A percentile compares a stretch with the other conserved stretches of the same genome.
Evolutionary conservation across 2,797 vertebrate species (phyloP).

Genomic region (Halcyon smyrnensis): DNA sequence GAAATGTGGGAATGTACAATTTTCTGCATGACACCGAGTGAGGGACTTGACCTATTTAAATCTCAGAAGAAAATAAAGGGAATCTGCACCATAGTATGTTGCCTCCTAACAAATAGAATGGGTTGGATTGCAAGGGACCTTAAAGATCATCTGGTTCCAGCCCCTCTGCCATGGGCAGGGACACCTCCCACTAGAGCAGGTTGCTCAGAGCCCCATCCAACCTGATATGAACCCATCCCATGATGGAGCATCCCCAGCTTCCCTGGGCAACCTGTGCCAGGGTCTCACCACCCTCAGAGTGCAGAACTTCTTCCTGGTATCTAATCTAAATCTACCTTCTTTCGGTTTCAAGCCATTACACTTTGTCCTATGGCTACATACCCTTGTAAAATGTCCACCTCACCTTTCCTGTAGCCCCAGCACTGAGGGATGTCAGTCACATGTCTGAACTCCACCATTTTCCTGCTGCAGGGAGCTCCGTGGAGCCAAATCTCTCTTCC

Average conservation of each 20-base stretch:
- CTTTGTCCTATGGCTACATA: too few relatives aligned
- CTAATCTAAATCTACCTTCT: not conserved
- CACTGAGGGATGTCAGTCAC: not conserved
- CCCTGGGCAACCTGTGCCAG: too few relatives aligned
- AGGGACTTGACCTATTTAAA: not conserved
- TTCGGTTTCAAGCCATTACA: too few relatives aligned
- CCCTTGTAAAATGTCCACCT: too few relatives aligned
- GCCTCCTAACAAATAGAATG: not conserved
- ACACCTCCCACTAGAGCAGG: too few relatives aligned
- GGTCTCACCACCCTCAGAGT: too few relatives aligned
- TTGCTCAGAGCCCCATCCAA: too few relatives aligned
- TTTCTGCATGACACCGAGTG: not conserved
- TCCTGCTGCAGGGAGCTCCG: not conserved
- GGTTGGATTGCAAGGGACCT: not conserved
- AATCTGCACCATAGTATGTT: not conserved
- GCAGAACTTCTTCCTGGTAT: not conserved
- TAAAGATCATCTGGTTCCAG: not conserved
- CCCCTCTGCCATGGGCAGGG: not conserved
- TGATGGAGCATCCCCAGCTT: too few relatives aligned
- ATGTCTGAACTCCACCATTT: fast-evolving
- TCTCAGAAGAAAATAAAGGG: not conserved
- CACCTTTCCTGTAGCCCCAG: too few relatives aligned
- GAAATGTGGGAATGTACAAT: not conserved
- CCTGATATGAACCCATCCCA: too few relatives aligned
- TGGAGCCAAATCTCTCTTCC: not conserved